Evolutionary conservation across 2,888 invertebrate species (phyloP), one percentile per base, ranked within the genome.

Genomic region (Temnothorax ravouxi): DNA sequence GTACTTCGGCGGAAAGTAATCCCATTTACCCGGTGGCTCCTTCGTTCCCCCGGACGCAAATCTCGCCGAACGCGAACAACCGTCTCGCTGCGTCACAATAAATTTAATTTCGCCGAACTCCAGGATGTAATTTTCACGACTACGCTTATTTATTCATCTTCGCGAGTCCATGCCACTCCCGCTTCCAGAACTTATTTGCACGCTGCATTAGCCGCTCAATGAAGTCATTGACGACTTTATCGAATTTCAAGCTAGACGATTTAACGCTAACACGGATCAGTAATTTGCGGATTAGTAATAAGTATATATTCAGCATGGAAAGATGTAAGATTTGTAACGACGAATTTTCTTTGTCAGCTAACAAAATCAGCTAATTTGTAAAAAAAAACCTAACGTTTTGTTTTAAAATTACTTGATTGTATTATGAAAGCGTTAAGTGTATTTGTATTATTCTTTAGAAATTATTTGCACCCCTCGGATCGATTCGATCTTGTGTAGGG

Each of bases 71-170:
- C 21, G 47, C 21, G 44, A 44, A 44, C 44, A 38, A 18, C 34
- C 18, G 21, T 38, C 59, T 59, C 18, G 8, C 8, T 64, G 21
- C 38, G 38, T 71, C 77, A 83, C 66, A 82, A 82, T 82, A 82
- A 76, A 76, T 77, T 83, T 66, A 66, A 77, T 67, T 79, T 69
- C 79, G 29, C 15, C 29, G 52, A 83, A 79, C 69, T 41, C n/a
- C 4, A n/a, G 5, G 2, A 66, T 11, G 41, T 67, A 69, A 79
- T 69, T 76, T 34, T 25, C 75, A 4, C 41, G 41, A 74, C 61
- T 61, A 52, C n/a, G 62, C 47, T 67, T 77, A 77, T 67, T 83
- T 83, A 83, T 83, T 83, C 44, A 83, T 79, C 21, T 62, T 62
- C 5, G 41, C 21, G 69, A 62, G 38, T 8, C 21, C 38, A 41